These are phyloP conservation scores for Corella eumyota DNA, from an alignment of 23 tunicate species.

Conservation along the genomic window DNA sequence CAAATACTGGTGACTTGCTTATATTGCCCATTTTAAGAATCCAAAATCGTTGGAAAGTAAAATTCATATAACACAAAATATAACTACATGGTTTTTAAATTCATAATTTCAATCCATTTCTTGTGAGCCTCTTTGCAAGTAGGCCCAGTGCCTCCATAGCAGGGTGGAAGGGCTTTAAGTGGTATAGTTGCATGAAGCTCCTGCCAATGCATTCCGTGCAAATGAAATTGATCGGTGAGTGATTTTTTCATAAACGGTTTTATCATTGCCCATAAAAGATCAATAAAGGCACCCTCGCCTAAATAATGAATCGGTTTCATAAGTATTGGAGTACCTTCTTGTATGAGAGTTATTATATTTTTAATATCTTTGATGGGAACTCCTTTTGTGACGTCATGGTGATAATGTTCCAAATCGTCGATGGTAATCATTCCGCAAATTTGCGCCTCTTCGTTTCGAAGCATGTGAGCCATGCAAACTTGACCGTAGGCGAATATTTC, in stretches of 20 bases:
- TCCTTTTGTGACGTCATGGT: slow-evolving; percentile 8
- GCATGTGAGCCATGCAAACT: slow-evolving; percentile 27
- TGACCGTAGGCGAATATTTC: slow-evolving; percentile 28
- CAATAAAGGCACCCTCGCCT: slow-evolving; percentile 35
- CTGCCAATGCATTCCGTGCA: slow-evolving; percentile 21
- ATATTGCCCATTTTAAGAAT: too few relatives aligned
- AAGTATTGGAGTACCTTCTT: slow-evolving; percentile 61
- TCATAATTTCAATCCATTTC: too few relatives aligned
- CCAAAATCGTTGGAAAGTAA: too few relatives aligned
- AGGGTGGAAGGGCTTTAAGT: slow-evolving; percentile 19
- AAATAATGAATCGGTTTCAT: slow-evolving; percentile 15
- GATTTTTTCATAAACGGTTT: slow-evolving; percentile 48
- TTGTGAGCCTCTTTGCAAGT: too few relatives aligned
- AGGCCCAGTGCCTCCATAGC: slow-evolving; percentile 38
- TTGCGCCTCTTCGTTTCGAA: slow-evolving; percentile 46
- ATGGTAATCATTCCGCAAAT: slow-evolving; percentile 33
- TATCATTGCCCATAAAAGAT: slow-evolving; percentile 20
- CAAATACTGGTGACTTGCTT: too few relatives aligned
- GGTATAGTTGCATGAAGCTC: slow-evolving; percentile 22
- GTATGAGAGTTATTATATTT: slow-evolving; percentile 24
- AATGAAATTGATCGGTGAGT: slow-evolving; percentile 12
- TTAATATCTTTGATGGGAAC: slow-evolving; percentile 15
- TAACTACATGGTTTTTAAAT: too few relatives aligned
- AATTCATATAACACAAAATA: too few relatives aligned
- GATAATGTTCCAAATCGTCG: slow-evolving; percentile 34